Evolutionary conservation across 2,888 invertebrate species (phyloP), one percentile per base, ranked within the genome.

Genomic region (Diploptera punctata): DNA sequence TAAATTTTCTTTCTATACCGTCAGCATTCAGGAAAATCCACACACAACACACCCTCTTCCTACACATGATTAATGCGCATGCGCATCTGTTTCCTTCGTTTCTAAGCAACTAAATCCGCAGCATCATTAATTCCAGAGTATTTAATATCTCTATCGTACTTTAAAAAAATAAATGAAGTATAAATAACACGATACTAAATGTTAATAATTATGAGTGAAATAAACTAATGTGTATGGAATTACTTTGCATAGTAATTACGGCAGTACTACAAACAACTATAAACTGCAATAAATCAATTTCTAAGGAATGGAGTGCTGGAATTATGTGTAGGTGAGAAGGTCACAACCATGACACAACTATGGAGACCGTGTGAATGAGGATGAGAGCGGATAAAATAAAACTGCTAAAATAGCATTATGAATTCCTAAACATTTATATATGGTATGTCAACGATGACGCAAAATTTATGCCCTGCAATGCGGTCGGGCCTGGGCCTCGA

Each of bases 201-300:
- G 13, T 5, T 9, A 38, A 38, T 49, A 18, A 7, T 19, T 9
- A 49, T 19, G 21, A 49, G 7, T 18, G 21, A 44, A 49, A 60
- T 18, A 60, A n/a, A 24, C 26, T 24, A 60, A 60, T 7, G 43
- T 18, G 24, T 5, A 21, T 33, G 33, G 18, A 29, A 61, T 24
- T 33, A 10, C 24, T n/a, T n/a, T n/a, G n/a, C n/a, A n/a, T n/a
- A n/a, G n/a, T n/a, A n/a, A n/a, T n/a, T n/a, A n/a, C n/a, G n/a
- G n/a, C n/a, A n/a, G n/a, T n/a, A n/a, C n/a, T n/a, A n/a, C n/a
- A n/a, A n/a, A n/a, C n/a, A n/a, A n/a, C n/a, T n/a, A n/a, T n/a
- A n/a, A n/a, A 24, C n/a, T 18, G 33, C 43, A 65, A 65, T 26
- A n/a, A 47, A 47, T 26, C 24, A 65, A 26, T 31, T 31, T 60